Evolutionary conservation across 2,113 vertebrate genomes (phyloP).

Genomic region (Cyprinodon tularosa): DNA sequence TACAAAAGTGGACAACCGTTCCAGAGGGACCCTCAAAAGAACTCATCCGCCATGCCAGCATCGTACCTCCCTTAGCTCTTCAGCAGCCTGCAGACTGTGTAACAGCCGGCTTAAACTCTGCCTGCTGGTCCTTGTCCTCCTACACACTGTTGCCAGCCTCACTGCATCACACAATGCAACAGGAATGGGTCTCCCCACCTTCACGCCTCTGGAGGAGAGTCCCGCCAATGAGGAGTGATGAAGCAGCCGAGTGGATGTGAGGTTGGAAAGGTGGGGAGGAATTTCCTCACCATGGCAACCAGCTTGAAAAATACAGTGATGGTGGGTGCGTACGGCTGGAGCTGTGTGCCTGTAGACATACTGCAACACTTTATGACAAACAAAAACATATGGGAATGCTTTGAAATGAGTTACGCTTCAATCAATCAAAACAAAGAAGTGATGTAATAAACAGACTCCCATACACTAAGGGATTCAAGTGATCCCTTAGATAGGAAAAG

Average conservation of each 20-base stretch:
- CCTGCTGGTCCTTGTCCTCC: constrained; percentile 93
- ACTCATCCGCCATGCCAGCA: constrained; percentile 90
- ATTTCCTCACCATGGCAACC: constrained; percentile 77
- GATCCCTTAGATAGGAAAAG: constrained; percentile 63
- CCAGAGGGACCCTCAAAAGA: constrained; percentile 86
- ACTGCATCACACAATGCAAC: constrained; percentile 93
- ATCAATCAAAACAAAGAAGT: constrained; percentile 82
- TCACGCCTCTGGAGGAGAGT: constrained; percentile 88
- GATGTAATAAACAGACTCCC: constrained; percentile 63
- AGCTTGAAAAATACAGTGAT: constrained; percentile 68
- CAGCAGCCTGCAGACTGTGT: constrained; percentile 94
- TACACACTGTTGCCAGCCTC: constrained; percentile 96
- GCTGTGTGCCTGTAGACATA: constrained; percentile 66
- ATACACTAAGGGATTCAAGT: constrained; percentile 49
- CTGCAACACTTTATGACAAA: constrained; percentile 80
- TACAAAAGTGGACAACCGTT: constrained; percentile 83
- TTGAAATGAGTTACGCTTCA: constrained; percentile 77
- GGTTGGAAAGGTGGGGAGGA: constrained; percentile 46
- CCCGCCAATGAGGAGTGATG: constrained; percentile 89
- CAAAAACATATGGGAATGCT: constrained; percentile 60
- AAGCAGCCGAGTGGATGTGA: constrained; percentile 61
- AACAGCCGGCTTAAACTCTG: constrained; percentile 96
- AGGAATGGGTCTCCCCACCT: constrained; percentile 86
- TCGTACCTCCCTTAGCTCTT: constrained; percentile 89
- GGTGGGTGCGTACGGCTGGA: constrained; percentile 48